Evolutionary conservation across 2,797 vertebrate species (phyloP).

Genomic region (Decapterus maruadsi): DNA sequence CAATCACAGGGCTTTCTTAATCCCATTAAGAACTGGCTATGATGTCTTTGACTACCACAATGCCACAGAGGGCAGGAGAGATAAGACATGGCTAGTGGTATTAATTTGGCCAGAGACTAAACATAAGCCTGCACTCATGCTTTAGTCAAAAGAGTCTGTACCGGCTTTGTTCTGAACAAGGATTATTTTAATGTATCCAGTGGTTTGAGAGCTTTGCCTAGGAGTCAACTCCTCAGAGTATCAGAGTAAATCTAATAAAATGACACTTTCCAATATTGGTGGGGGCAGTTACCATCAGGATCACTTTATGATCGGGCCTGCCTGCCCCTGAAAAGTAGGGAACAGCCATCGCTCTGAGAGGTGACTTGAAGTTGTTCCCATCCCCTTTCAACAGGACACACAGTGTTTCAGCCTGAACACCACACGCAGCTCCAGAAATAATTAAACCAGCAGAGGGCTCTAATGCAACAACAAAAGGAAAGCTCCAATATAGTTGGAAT

Average conservation of each 20-base stretch:
- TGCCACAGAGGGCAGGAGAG: slow-evolving; percentile 23
- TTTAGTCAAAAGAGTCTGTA: slow-evolving; percentile 11
- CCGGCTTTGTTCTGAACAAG: slow-evolving; percentile 19
- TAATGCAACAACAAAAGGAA: background rate
- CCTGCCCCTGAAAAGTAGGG: background rate
- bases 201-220: background rate
- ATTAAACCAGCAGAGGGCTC: slow-evolving; percentile 29
- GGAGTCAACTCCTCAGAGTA: background rate
- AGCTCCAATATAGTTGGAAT: background rate
- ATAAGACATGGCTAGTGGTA: slow-evolving; percentile 12
- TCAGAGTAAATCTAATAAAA: slow-evolving; percentile 1
- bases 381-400: background rate
- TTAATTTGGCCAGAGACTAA: slow-evolving; percentile 45
- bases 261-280: background rate
- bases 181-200: slow-evolving; percentile 22
- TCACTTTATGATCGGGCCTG: background rate
- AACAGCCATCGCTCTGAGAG: background rate
- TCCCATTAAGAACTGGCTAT: slow-evolving; percentile 47
- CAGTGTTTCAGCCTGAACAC: background rate
- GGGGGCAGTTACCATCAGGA: background rate
- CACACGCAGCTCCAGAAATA: background rate
- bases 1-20: slow-evolving; percentile 47
- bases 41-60: slow-evolving; percentile 38
- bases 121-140: slow-evolving; percentile 28
- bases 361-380: too few relatives aligned